Conservation (phyloP, 2,113 vertebrate species). For the Thamnophis sirtalis region DNA sequence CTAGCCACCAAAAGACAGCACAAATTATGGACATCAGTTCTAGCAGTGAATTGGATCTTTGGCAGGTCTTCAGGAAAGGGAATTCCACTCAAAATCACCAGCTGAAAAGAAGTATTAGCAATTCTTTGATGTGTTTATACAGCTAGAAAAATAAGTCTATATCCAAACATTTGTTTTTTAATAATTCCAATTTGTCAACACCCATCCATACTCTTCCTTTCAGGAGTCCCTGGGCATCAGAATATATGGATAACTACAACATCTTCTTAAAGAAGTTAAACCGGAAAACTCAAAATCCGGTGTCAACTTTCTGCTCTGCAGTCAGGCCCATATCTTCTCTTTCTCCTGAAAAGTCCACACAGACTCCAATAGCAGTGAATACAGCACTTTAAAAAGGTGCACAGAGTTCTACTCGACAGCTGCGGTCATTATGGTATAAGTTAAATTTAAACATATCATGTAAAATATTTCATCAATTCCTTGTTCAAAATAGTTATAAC, state of each 20-base stretch:
- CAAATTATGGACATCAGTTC: not conserved
- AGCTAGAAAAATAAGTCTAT: not conserved
- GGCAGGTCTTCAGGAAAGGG: not conserved
- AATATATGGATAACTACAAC: slow-evolving; percentile 52
- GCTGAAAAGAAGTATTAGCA: not conserved
- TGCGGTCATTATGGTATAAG: not conserved
- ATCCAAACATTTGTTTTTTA: not conserved
- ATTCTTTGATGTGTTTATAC: not conserved
- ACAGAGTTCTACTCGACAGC: not conserved
- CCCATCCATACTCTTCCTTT: accelerated
- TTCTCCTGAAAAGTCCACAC: not conserved
- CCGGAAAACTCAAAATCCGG: not conserved
- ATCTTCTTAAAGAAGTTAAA: slow-evolving; percentile 27
- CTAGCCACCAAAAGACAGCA: not conserved
- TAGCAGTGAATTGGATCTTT: not conserved
- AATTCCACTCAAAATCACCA: not conserved
- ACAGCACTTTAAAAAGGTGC: not conserved
- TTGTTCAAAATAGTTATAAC: not conserved
- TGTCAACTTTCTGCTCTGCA: not conserved
- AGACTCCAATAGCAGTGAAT: not conserved
- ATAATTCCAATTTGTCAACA: not conserved
- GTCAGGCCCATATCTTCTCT: not conserved
- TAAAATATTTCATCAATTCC: not conserved
- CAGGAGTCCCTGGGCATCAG: slow-evolving; percentile 44
- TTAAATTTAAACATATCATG: not conserved